Evolutionary conservation across 2,888 invertebrate species (phyloP), one percentile per base, ranked within the genome.

Genomic region (Halocaridina rubra): DNA sequence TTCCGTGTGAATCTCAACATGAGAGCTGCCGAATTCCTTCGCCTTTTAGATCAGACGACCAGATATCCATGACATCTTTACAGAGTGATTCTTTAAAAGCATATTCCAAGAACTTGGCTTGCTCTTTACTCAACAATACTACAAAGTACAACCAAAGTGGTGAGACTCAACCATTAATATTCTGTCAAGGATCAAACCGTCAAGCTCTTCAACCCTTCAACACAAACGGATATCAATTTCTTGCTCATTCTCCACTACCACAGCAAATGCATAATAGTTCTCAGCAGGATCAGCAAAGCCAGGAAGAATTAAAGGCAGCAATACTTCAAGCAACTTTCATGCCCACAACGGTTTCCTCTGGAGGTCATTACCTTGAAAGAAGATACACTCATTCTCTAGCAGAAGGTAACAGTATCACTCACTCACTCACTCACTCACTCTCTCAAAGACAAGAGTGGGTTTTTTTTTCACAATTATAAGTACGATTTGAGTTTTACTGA

Each of bases 11-110:
- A 19, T 53, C 53, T 19, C 53, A 53, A 19, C 53, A 53, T 10
- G 53, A 53, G 53, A 3, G 3, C 16, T 53, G 53, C 53, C 16
- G 19, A 19, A 53, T n/a, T 53, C 16, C 53, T 2, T 46, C 46
- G 46, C 13, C 13, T 2, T 33, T 72, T 16, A 39, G n/a, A 7
- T 10, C 27, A 10, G 75, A 61, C 7, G 81, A 81, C 57, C 75
- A 81, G 30, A 27, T 64, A 4, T 81, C 81, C 30, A 24, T 81
- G 27, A 27, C 81, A 46, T 81, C 81, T 8, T 59, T 67, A 39
- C 81, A 81, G 16, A 81, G 74, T 10, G 81, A 81, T 53, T n/a
- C 53, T 1, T 3, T 53, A 3, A 13, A 19, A 19, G 53, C 53
- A 19, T 53, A 53, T 10, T 19, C 53, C 0, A 53, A 19, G 53